These are phyloP conservation scores for Felis chaus DNA, from an alignment of 2,113 vertebrate species.

Conservation along the genomic window DNA sequence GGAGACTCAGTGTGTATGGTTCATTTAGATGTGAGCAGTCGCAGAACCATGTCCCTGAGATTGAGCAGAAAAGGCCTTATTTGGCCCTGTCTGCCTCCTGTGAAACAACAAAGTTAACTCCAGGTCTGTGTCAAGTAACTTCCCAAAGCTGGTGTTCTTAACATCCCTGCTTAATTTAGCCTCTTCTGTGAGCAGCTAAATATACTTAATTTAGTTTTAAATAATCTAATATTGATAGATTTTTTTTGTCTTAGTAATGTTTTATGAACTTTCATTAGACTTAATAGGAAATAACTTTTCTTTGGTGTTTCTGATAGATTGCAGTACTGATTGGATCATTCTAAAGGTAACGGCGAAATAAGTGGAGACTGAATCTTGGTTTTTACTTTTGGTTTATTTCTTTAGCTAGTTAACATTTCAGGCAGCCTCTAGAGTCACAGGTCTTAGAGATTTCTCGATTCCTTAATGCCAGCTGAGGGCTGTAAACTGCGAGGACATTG, in stretches of 20 bases:
- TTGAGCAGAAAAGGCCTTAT: background rate
- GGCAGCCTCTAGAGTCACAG: background rate
- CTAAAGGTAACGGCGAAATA: background rate
- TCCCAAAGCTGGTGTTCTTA: background rate
- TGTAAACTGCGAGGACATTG: background rate
- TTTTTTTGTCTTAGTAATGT: background rate
- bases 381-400: conserved; percentile 39
- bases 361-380: background rate
- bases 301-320: background rate
- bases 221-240: background rate
- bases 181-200: background rate
- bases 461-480: background rate
- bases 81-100: background rate
- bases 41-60: background rate
- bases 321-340: background rate
- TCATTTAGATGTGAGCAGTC: background rate
- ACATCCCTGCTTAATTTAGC: background rate
- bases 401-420: background rate
- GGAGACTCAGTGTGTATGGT: background rate
- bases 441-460: background rate
- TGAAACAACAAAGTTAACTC: background rate
- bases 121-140: background rate
- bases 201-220: background rate
- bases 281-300: conserved; percentile 1
- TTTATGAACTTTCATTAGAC: background rate